Evolutionary conservation across 2,113 vertebrate genomes (phyloP), one percentile per base, ranked within the genome.

Genomic region (Megalops atlanticus): DNA sequence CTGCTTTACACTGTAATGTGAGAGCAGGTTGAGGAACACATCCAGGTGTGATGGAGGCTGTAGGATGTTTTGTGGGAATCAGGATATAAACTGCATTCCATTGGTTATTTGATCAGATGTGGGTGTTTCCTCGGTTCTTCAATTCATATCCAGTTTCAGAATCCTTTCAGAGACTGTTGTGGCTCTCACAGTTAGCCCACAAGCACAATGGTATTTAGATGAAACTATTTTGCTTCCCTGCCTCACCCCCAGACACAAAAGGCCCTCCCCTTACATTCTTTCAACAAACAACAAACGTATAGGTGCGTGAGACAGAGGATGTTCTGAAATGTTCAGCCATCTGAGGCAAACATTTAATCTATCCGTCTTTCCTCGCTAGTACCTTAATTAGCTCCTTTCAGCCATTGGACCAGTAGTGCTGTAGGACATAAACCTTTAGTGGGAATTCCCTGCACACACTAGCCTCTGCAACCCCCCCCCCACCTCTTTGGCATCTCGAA

Each of bases 401-500:
- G n/a, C n/a, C n/a, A n/a, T n/a, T n/a, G n/a, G n/a, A n/a, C n/a
- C n/a, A n/a, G n/a, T n/a, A n/a, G n/a, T n/a, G n/a, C n/a, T n/a
- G n/a, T n/a, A n/a, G n/a, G n/a, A n/a, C n/a, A n/a, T n/a, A n/a
- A n/a, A n/a, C n/a, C n/a, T n/a, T n/a, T n/a, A n/a, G n/a, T n/a
- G n/a, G n/a, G n/a, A n/a, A n/a, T n/a, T n/a, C n/a, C n/a, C n/a
- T n/a, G n/a, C n/a, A n/a, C n/a, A n/a, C n/a, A n/a, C n/a, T n/a
- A n/a, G n/a, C n/a, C n/a, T n/a, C n/a, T n/a, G n/a, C n/a, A n/a
- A 41, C 38, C 52, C 38, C 5, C 73, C 15, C 43, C 92, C 82
- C 81, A 97, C 98, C 96, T 98, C 94, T 86, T 98, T 98, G 82
- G 97, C 95, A 0, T 99, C 96, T 0, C 89, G 93, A 85, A 99